Base-by-base conservation (phyloP, 2,113 vertebrate genomes). In the Calypte anna region DNA sequence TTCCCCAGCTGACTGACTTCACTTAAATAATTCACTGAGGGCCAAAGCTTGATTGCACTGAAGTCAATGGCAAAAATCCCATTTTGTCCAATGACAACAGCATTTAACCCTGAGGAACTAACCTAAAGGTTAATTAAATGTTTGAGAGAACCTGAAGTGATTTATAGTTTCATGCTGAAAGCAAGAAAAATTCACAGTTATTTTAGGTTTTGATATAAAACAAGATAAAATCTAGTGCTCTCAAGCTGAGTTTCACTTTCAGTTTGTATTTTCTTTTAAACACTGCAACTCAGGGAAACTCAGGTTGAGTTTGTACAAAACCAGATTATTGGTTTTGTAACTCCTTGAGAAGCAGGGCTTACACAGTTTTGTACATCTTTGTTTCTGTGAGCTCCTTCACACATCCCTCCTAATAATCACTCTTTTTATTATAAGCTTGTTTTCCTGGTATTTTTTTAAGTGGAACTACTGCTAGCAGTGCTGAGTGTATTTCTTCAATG, bases 111-210 rank as follows among this genome's bases (percentile, higher is more conserved):
- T 70, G 90, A 94, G 95, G 82, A 95, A 91, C 53, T 95, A 94
- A 97, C 94, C 95, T 94, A 81, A 90, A 95, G 91, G 95, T 96
- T 96, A 95, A 96, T 97, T 96, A 97, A 97, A 97, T 96, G 95
- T 97, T 96, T 97, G 87, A 93, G 87, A 87, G 96, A 96, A 93
- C 93, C 93, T 83, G 75, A 90, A 63, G 78, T 97, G 90, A 96
- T 97, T 95, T 96, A 97, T 93, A 95, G 94, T 96, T 95, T 95
- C 95, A 91, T 74, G 84, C 90, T 94, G 94, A 93, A 95, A 94
- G 87, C 59, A 94, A 90, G 90, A 90, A 95, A 96, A 95, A 93
- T 82, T 94, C 87, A 88, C 82, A 95, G 95, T 96, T 96, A 95
- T 95, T 36, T 94, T 94, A 90, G 90, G 93, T 91, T 96, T 91